phyloP scores from a whole-genome alignment of 2,113 vertebrate species.

The Petroica traversi region DNA sequence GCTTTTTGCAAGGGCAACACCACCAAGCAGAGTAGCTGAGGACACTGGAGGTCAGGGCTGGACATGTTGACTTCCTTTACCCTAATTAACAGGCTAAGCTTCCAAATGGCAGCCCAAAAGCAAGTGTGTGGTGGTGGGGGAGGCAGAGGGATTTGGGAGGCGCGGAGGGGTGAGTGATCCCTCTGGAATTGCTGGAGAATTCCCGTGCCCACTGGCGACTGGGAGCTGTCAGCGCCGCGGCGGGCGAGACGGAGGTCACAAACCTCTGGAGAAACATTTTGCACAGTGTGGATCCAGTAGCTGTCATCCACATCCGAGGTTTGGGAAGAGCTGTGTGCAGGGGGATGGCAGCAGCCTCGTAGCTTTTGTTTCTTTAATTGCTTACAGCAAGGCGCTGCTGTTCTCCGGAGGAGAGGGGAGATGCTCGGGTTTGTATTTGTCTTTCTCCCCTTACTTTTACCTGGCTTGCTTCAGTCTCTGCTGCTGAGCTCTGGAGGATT shows the following conservation, averaged over 20 bases:
- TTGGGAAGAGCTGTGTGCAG: conserved; percentile 3
- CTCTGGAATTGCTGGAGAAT: neutral
- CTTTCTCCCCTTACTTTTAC: neutral
- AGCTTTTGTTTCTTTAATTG: conserved; percentile 39
- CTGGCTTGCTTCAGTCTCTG: neutral
- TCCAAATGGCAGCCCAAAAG: neutral
- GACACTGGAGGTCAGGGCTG: neutral
- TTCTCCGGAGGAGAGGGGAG: neutral
- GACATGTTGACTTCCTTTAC: neutral
- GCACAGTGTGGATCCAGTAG: neutral
- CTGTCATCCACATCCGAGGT: neutral
- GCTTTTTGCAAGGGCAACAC: neutral
- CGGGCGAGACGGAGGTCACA: neutral
- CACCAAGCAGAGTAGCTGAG: neutral
- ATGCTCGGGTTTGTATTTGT: neutral
- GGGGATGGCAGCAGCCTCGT: neutral
- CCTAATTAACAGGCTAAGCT: neutral
- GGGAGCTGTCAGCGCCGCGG: neutral
- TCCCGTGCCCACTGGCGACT: neutral
- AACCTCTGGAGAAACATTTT: neutral
- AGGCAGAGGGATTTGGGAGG: neutral
- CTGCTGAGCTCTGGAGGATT: neutral
- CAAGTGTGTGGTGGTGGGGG: neutral
- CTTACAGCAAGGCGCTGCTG: neutral
- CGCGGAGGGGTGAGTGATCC: neutral